Percentiles rank a stretch among this genome's conserved stretches.
Evolutionary conservation across 1,140 invertebrate genomes (phyloP).

Genomic region (Ceratosolen solmsi): DNA sequence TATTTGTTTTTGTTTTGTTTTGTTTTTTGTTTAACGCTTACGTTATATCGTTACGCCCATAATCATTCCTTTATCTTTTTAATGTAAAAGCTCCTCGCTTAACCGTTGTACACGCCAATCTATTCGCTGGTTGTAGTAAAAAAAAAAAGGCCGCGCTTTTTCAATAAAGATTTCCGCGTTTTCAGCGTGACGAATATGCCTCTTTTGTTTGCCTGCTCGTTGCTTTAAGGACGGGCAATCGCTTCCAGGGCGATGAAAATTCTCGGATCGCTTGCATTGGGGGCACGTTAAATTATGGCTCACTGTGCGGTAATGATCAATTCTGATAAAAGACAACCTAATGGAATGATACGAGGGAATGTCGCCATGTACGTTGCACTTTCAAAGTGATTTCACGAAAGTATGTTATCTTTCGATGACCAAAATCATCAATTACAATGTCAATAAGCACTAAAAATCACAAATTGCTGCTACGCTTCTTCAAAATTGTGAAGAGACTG

Average conservation of each 20-base stretch:
- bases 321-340: no score
- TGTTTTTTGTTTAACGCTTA: neutral
- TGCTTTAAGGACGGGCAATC: no score
- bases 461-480: no score
- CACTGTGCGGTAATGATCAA: no score
- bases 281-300: no score
- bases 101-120: neutral
- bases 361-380: neutral
- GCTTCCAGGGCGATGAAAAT: no score
- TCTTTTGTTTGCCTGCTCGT: no score
- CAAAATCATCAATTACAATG: neutral
- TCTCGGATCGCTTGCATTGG: no score
- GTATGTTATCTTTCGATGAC: slow-evolving; percentile 1
- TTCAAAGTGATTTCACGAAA: neutral
- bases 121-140: neutral
- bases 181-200: no score
- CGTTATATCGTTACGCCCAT: neutral
- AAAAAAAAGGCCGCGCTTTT: neutral
- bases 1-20: neutral
- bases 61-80: neutral
- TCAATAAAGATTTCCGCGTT: neutral
- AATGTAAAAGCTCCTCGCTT: neutral
- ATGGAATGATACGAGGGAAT: neutral
- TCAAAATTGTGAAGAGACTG: no score
- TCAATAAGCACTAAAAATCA: no score